Evolutionary conservation across 2,888 invertebrate genomes (phyloP).

Genomic region (Melolontha melolontha): DNA sequence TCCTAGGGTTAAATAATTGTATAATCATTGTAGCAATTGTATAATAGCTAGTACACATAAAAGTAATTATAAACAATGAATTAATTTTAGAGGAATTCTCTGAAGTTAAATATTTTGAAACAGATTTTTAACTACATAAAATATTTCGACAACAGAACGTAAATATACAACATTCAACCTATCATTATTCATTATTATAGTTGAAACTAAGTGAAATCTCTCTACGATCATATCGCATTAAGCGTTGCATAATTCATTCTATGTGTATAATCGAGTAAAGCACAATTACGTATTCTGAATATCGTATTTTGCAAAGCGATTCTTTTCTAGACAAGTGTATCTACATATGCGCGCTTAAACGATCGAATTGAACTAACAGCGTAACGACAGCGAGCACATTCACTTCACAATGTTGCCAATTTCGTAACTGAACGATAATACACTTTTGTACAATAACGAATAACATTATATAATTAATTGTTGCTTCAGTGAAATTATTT

Average conservation of each 20-base stretch:
- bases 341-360: background rate
- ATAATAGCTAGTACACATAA: too few species aligned
- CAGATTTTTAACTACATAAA: too few species aligned
- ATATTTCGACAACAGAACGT: too few species aligned
- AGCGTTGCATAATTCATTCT: constrained; percentile 16
- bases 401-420: constrained; percentile 18
- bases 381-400: constrained; percentile 8
- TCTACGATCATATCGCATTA: background rate
- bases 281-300: constrained; percentile 23
- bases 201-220: background rate
- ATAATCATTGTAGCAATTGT: too few species aligned
- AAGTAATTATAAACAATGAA: too few species aligned
- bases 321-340: background rate
- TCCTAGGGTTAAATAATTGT: too few species aligned
- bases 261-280: constrained; percentile 8
- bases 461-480: constrained; percentile 4
- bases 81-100: too few species aligned
- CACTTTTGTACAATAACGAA: background rate
- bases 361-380: background rate
- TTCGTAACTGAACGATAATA: constrained; percentile 13
- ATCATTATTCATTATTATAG: background rate
- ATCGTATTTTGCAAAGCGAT: constrained; percentile 15
- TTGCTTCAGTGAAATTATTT: constrained; percentile 2
- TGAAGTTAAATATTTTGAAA: too few species aligned
- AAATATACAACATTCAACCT: too few species aligned